Evolutionary conservation across 2,113 vertebrate genomes (phyloP), one percentile per base, ranked within the genome.

Genomic region (Leucopternis melanops): DNA sequence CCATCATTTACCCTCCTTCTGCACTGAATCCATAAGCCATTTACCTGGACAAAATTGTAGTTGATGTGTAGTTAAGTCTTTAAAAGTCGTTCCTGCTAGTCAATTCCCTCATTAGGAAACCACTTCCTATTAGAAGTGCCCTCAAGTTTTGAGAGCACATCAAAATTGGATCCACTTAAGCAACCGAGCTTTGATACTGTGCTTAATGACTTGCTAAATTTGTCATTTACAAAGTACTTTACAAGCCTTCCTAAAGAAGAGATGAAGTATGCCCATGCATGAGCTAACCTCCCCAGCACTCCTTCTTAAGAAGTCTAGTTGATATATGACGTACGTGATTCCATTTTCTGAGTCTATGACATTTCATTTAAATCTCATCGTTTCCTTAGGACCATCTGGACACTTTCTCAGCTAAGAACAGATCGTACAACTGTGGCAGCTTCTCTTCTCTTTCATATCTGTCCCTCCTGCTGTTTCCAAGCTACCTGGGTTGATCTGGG

Each of bases 111-210:
- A 91, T 95, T 94, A 95, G 91, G 90, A 95, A 97, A 94, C 70
- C 90, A 67, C 55, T 95, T 97, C 71, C 81, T 82, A 84, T 86
- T 88, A 79, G 81, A 97, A 97, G 97, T 91, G 91, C 81, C 81
- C 93, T 91, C 59, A 95, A 81, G 86, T 97, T 96, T 98, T 94
- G 95, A 97, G 91, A 84, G 91, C 94, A 88, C 95, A 97, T 96
- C 93, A 97, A 97, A 96, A 96, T 93, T 97, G 94, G 92, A 97
- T 97, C 84, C 94, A 96, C 94, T 96, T 95, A 96, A 96, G 92
- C 78, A 92, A 94, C 74, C 0, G 16, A 94, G 94, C 85, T 97
- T 95, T 97, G 91, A 96, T 96, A 94, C 81, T 34, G 78, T 14
- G 67, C 84, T 94, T 97, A 97, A 97, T 96, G 94, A 96, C 84